These are phyloP conservation scores for Gopherus flavomarginatus DNA, from an alignment of 2,113 vertebrate genomes.

Conservation along the genomic window DNA sequence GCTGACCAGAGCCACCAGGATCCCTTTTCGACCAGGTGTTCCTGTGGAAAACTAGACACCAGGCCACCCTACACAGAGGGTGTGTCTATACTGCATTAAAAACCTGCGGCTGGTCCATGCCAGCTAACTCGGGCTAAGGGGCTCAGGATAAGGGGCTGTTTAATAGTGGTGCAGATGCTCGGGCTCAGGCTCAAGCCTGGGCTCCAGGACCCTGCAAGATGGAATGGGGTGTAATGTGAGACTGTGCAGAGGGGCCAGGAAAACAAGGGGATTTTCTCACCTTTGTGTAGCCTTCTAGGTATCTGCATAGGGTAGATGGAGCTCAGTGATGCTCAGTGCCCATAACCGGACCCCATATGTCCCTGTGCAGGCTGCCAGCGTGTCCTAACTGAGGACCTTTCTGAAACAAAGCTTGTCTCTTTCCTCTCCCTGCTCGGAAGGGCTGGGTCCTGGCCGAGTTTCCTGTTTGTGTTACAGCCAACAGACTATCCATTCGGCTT, in stretches of 20 bases:
- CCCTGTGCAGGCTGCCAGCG: fast-evolving
- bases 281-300: neutral
- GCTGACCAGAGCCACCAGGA: too few species aligned
- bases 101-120: neutral
- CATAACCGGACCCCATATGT: neutral
- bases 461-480: conserved; percentile 52
- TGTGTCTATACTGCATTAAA: neutral
- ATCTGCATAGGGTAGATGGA: neutral
- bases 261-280: neutral
- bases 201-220: neutral
- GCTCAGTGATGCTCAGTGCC: fast-evolving
- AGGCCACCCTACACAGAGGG: neutral
- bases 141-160: neutral
- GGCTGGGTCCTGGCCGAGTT: conserved; percentile 34
- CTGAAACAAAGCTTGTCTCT: neutral
- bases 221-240: too few species aligned
- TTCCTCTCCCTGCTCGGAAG: conserved; percentile 51
- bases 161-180: neutral
- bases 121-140: neutral
- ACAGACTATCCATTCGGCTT: neutral
- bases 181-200: neutral
- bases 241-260: neutral
- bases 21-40: too few species aligned
- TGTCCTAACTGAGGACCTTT: fast-evolving
- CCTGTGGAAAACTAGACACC: too few species aligned